A percentile compares a stretch with the other conserved stretches of the same genome.
Conservation (phyloP, 2,797 vertebrate species). For the Sebastiscus albofasciatus region DNA sequence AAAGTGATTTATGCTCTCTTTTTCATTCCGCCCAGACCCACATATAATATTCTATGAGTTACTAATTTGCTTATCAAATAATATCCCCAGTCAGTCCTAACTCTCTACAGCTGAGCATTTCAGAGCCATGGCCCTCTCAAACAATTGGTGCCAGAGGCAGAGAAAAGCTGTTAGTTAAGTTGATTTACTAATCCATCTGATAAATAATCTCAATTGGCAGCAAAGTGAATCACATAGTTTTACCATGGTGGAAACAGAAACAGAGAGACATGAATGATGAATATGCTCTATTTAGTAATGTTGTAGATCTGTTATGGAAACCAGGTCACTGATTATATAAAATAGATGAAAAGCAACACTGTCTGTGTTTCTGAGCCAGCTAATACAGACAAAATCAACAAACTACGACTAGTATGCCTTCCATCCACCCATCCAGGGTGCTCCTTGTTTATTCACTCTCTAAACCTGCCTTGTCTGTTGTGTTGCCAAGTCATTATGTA, state of each 20-base stretch:
- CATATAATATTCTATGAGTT: not conserved
- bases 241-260: not conserved
- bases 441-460: not conserved
- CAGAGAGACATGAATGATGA: not conserved
- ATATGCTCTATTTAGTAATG: conserved; percentile 14
- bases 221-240: not conserved
- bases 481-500: not conserved
- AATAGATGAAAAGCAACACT: conserved; percentile 17
- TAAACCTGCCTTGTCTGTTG: not conserved
- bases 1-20: not conserved
- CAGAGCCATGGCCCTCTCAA: not conserved
- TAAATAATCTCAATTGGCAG: conserved; percentile 4
- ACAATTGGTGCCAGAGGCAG: not conserved
- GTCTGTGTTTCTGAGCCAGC: not conserved
- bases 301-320: conserved; percentile 11
- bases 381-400: not conserved
- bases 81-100: not conserved
- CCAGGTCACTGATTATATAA: conserved; percentile 20
- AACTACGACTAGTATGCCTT: not conserved
- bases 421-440: not conserved
- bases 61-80: conserved; percentile 4
- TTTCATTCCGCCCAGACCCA: not conserved
- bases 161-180: conserved; percentile 1
- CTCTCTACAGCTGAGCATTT: not conserved
- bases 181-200: conserved; percentile 7